Evolutionary conservation across 2,113 vertebrate species (phyloP).

Genomic region (Zosterops pallidus): DNA sequence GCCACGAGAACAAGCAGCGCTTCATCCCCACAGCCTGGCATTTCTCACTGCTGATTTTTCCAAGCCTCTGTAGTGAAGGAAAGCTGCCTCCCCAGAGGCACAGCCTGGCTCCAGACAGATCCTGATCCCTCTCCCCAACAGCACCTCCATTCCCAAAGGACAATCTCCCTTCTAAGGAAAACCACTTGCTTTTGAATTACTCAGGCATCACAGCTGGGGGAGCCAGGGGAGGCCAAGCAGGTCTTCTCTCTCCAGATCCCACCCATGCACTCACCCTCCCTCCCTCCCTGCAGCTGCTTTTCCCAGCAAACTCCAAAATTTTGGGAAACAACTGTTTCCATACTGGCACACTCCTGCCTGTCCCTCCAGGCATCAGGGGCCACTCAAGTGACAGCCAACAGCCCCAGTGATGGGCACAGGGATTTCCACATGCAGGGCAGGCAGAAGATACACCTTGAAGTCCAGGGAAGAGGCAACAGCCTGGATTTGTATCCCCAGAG

Average conservation of each 20-base stretch:
- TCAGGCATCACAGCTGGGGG: accelerated
- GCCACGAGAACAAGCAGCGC: neutral
- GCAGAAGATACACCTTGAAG: neutral
- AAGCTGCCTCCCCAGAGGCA: neutral
- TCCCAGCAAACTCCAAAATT: neutral
- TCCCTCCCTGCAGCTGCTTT: neutral
- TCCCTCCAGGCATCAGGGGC: neutral
- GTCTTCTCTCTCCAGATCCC: neutral
- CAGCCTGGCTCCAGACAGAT: neutral
- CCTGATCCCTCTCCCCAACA: neutral
- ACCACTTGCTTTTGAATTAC: neutral
- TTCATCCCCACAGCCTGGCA: neutral
- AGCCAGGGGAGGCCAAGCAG: neutral
- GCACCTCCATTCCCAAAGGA: neutral
- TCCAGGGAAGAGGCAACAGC: neutral
- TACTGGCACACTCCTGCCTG: accelerated
- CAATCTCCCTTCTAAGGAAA: neutral
- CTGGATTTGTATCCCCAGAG: neutral
- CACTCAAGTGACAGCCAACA: neutral
- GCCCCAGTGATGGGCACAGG: accelerated
- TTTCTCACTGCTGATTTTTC: neutral
- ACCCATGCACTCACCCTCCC: neutral
- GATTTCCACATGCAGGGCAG: neutral
- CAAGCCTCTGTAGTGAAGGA: neutral
- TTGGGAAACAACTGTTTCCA: accelerated